Percentiles rank a stretch among this genome's conserved stretches.
Evolutionary conservation across 2,888 invertebrate genomes (phyloP).

Genomic region (Colostygia pectinataria): DNA sequence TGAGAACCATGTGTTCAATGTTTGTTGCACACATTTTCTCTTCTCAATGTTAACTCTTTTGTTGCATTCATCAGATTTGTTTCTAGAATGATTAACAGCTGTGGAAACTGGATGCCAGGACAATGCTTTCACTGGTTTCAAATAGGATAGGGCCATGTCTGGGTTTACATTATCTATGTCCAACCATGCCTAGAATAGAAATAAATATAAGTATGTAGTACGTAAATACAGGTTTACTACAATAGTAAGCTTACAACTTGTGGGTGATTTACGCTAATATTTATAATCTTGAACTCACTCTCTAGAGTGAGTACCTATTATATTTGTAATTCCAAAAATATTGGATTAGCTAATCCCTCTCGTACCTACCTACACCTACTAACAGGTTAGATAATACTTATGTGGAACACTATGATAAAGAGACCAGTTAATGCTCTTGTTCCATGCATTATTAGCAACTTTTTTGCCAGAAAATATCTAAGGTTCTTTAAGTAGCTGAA

Average conservation of each 20-base stretch:
- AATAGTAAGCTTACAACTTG: no score
- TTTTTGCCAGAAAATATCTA: no score
- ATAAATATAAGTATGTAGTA: neutral
- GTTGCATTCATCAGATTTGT: slow-evolving; percentile 85
- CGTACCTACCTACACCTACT: no score
- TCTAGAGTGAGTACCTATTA: no score
- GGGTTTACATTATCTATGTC: slow-evolving; percentile 80
- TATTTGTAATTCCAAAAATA: no score
- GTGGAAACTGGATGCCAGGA: slow-evolving; percentile 88
- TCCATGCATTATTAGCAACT: neutral
- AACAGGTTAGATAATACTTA: no score
- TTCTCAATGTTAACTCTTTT: slow-evolving; percentile 63
- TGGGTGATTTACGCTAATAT: no score
- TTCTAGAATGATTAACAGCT: slow-evolving; percentile 87
- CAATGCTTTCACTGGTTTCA: slow-evolving; percentile 81
- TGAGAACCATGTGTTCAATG: slow-evolving; percentile 70
- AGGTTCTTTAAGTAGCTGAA: no score
- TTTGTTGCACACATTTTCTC: slow-evolving; percentile 62
- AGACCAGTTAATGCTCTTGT: neutral
- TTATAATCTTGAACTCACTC: no score
- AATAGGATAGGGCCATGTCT: slow-evolving; percentile 75
- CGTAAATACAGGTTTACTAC: no score
- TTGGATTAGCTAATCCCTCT: no score
- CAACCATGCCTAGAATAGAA: slow-evolving; percentile 85
- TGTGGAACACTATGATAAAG: no score